Base-by-base conservation (phyloP, 2,888 invertebrate genomes). In the Priocnemis perturbator region DNA sequence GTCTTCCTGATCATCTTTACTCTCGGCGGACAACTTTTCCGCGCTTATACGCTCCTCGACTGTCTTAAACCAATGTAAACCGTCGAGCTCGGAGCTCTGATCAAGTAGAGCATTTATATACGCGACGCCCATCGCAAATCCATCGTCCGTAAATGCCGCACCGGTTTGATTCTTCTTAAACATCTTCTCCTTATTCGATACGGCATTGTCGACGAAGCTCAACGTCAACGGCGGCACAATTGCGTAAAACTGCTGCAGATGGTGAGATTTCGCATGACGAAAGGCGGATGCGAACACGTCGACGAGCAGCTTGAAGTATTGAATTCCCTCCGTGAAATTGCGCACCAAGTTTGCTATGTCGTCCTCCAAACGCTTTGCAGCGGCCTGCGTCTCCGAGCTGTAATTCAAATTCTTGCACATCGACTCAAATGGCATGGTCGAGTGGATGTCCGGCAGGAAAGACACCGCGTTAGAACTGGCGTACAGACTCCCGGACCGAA, bases 71-170 rank as follows among this genome's bases (percentile, higher is more conserved):
- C 99, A 99, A 88, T 98, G 97, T 5, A 99, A 91, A 0, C 96
- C 94, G 90, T 98, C 97, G 87, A 98, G 95, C 83, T 96, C 95
- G 20, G 89, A 87, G 80, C 92, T 92, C 90, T 98, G 98, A 87
- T 97, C 94, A 55, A 99, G 90, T 69, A 99, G 91, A 86, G 96
- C 96, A 69, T 98, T 91, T 79, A 99, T 95, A 85, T 98, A 99
- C 0, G 98, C 97, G 45, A 95, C 90, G 86, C 98, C 99, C 93
- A 99, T 96, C 3, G 98, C 96, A 90, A 99, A 99, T 15, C 99
- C 99, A 89, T 99, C 99, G 89, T 99, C 99, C 14, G 98, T 98
- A 87, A 99, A 98, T 0, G 97, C 94, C 59, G 97, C 95, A 15
- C 96, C 96, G 15, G 92, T 91, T 90, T 95, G 95, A 86, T 95